Evolutionary conservation across 1,140 invertebrate genomes (phyloP).

Genomic region (Diorhabda sublineata): DNA sequence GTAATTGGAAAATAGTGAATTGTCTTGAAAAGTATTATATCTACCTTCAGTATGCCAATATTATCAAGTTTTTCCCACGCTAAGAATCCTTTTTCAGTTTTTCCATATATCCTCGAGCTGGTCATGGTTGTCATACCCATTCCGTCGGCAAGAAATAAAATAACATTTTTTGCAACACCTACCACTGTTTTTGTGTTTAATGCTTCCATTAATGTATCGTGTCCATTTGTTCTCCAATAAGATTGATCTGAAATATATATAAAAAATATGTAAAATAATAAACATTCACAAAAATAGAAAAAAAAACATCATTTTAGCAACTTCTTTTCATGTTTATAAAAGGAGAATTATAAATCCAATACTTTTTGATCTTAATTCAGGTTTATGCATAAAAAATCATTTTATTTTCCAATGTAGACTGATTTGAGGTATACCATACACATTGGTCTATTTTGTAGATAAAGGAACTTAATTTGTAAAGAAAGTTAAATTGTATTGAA

Average conservation of each 20-base stretch:
- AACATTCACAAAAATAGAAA: not conserved
- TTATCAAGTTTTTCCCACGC: slow-evolving; percentile 81
- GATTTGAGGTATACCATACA: too few relatives aligned
- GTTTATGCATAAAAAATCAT: too few relatives aligned
- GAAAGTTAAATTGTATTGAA: too few relatives aligned
- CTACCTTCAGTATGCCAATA: slow-evolving; percentile 77
- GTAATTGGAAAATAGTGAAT: too few relatives aligned
- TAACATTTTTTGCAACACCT: slow-evolving; percentile 78
- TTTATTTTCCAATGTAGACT: too few relatives aligned
- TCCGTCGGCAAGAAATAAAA: slow-evolving; percentile 89
- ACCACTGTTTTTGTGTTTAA: slow-evolving; percentile 54
- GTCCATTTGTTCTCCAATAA: slow-evolving; percentile 25
- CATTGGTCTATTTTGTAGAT: too few relatives aligned
- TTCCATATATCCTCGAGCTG: slow-evolving; percentile 72
- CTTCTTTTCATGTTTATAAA: too few relatives aligned
- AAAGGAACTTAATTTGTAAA: too few relatives aligned
- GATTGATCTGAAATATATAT: slow-evolving; percentile 21
- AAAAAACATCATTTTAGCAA: not conserved
- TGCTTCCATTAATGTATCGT: slow-evolving; percentile 15
- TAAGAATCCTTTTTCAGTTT: slow-evolving; percentile 65
- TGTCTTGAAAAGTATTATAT: too few relatives aligned
- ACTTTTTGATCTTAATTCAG: too few relatives aligned
- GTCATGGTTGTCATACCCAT: slow-evolving; percentile 90
- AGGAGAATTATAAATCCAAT: too few relatives aligned
- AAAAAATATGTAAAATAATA: slow-evolving; percentile 8